Evolutionary conservation across 30 jellyfish, hydroid and myxozoan species (phyloP).

Genomic region (Catostylus mosaicus): DNA sequence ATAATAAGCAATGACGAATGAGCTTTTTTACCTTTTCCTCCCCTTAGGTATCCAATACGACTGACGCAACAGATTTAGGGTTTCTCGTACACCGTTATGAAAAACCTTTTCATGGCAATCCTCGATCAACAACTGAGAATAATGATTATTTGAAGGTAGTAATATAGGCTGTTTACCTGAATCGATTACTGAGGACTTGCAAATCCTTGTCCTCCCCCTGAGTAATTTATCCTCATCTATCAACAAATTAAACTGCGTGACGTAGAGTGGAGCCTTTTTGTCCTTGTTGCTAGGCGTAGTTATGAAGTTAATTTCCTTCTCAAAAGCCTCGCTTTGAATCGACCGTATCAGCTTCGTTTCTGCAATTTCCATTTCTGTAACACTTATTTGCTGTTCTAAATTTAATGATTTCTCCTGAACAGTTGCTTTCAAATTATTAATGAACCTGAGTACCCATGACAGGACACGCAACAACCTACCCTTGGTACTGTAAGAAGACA

Average conservation of each 20-base stretch:
- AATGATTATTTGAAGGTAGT: slow-evolving; percentile 45
- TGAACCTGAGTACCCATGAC: slow-evolving; percentile 45
- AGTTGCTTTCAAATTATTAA: slow-evolving; percentile 43
- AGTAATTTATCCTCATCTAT: slow-evolving; percentile 49
- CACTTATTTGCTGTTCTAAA: slow-evolving; percentile 38
- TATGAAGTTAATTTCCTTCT: slow-evolving; percentile 33
- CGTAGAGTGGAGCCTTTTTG: slow-evolving; percentile 49
- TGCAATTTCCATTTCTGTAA: slow-evolving; percentile 48
- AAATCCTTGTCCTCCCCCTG: slow-evolving; percentile 46
- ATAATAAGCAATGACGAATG: slow-evolving; percentile 27
- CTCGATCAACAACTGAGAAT: slow-evolving; percentile 18
- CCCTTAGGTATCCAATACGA: slow-evolving; percentile 73
- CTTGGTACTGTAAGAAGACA: slow-evolving; percentile 21
- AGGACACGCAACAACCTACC: slow-evolving; percentile 32
- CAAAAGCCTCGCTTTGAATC: slow-evolving; percentile 42
- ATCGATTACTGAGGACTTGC: slow-evolving; percentile 41
- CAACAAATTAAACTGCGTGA: slow-evolving; percentile 52
- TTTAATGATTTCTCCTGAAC: slow-evolving; percentile 22
- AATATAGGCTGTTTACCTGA: slow-evolving; percentile 60
- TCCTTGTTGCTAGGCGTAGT: slow-evolving; percentile 10
- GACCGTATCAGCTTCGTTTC: slow-evolving; percentile 40
- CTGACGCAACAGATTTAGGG: slow-evolving; percentile 53
- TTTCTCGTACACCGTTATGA: slow-evolving; percentile 60
- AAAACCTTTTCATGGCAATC: slow-evolving; percentile 63
- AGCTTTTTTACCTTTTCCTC: slow-evolving; percentile 51